phyloP scores from a whole-genome alignment of 2,797 vertebrate genomes.

The Artibeus lituratus region DNA sequence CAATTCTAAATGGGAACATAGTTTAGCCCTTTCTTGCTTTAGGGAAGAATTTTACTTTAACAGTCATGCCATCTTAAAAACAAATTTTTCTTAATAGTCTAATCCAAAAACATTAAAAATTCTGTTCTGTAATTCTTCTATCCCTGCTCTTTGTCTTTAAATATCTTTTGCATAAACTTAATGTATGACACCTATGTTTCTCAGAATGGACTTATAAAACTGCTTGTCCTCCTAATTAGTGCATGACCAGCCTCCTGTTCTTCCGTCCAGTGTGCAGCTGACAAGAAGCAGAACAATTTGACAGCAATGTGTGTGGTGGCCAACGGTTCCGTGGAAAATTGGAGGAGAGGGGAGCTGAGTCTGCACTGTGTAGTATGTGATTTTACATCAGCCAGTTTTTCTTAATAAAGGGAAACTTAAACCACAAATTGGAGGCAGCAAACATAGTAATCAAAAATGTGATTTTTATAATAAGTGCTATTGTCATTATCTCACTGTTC shows the following conservation, averaged over 20 bases:
- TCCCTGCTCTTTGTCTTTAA: neutral
- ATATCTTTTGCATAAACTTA: neutral
- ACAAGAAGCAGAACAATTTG: slow-evolving; percentile 63
- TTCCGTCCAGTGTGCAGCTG: neutral
- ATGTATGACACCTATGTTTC: neutral
- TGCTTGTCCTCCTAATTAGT: neutral
- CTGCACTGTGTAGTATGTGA: neutral
- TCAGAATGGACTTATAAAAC: neutral
- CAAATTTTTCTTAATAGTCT: neutral
- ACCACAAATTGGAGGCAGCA: slow-evolving; percentile 51
- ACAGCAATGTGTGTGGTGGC: slow-evolving; percentile 68
- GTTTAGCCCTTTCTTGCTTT: neutral
- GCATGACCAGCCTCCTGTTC: neutral
- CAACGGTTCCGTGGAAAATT: neutral
- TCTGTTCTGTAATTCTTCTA: neutral
- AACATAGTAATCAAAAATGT: slow-evolving; percentile 49
- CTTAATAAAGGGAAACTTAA: slow-evolving; percentile 57
- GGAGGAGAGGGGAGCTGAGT: neutral
- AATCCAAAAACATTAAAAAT: neutral
- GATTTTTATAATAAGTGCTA: slow-evolving; percentile 45
- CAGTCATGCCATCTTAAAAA: neutral
- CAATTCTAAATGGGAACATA: neutral
- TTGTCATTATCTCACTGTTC: slow-evolving; percentile 53
- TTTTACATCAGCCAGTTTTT: slow-evolving; percentile 53
- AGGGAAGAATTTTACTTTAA: neutral